phyloP scores from a whole-genome alignment of 2,113 vertebrate genomes.

The Syngnathus floridae region DNA sequence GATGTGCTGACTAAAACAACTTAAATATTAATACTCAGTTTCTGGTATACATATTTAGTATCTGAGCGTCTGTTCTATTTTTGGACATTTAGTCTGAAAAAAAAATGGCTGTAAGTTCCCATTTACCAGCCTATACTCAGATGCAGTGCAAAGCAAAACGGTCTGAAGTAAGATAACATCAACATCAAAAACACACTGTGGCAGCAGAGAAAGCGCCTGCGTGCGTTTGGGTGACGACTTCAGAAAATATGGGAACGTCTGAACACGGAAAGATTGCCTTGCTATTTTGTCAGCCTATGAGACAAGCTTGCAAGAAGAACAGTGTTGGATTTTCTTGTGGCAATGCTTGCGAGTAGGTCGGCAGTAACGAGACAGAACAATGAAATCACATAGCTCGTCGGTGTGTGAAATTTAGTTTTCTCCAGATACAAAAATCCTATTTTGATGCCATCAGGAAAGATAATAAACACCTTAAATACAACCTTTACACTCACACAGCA shows the following conservation, averaged over 20 bases:
- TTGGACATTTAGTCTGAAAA: no score
- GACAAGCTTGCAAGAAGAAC: slow-evolving; percentile 16
- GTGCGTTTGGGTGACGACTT: not conserved
- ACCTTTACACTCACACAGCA: not conserved
- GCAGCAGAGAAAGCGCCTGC: not conserved
- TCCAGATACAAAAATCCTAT: not conserved
- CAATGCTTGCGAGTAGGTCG: slow-evolving; percentile 13
- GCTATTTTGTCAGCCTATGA: slow-evolving; percentile 35
- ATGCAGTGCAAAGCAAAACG: not conserved
- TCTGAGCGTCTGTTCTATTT: no score
- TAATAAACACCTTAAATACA: not conserved
- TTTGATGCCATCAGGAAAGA: no score
- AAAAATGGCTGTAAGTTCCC: not conserved
- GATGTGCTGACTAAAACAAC: no score
- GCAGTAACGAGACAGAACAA: slow-evolving; percentile 7
- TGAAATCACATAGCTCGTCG: not conserved
- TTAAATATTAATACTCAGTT: no score
- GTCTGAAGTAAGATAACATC: slow-evolving; percentile 16
- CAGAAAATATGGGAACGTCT: slow-evolving; percentile 21
- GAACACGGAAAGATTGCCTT: slow-evolving; percentile 30
- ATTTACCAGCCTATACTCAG: slow-evolving; percentile 3
- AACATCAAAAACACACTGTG: slow-evolving; percentile 32
- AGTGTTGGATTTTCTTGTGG: slow-evolving; percentile 11
- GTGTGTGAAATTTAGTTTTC: not conserved
- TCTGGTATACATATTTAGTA: no score